phyloP scores from a whole-genome alignment of 2,113 vertebrate species.

The human region DNA sequence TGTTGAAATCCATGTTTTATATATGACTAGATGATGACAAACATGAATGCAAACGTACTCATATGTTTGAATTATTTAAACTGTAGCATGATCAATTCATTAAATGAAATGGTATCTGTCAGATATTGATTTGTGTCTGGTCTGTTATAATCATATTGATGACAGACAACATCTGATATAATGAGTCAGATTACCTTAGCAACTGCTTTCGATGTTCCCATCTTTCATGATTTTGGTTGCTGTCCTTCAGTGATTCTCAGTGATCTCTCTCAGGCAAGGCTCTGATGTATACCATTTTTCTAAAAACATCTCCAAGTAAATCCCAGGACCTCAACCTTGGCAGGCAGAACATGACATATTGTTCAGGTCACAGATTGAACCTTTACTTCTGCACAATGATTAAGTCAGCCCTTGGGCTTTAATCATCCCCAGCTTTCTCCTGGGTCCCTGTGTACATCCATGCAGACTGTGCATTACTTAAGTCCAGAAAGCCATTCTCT shows the following conservation, averaged over 20 bases:
- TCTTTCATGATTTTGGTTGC: not conserved
- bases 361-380: not conserved
- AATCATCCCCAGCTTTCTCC: not conserved
- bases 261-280: not conserved
- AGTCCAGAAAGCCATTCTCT: not conserved
- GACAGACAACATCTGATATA: not conserved
- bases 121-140: not conserved
- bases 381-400: not conserved
- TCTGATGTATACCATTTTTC: not conserved
- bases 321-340: not conserved
- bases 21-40: not conserved
- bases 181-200: not conserved
- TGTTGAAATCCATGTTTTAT: not conserved
- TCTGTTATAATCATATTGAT: not conserved
- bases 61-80: not conserved
- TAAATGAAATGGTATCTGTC: not conserved
- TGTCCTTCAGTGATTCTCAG: not conserved
- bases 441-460: not conserved
- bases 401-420: not conserved
- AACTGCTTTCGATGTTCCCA: not conserved
- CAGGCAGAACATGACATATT: not conserved
- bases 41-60: not conserved
- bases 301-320: not conserved
- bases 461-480: fast-evolving
- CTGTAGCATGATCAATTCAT: not conserved